These are phyloP conservation scores for Tinamus guttatus DNA, from an alignment of 2,113 vertebrate species.

Conservation along the genomic window DNA sequence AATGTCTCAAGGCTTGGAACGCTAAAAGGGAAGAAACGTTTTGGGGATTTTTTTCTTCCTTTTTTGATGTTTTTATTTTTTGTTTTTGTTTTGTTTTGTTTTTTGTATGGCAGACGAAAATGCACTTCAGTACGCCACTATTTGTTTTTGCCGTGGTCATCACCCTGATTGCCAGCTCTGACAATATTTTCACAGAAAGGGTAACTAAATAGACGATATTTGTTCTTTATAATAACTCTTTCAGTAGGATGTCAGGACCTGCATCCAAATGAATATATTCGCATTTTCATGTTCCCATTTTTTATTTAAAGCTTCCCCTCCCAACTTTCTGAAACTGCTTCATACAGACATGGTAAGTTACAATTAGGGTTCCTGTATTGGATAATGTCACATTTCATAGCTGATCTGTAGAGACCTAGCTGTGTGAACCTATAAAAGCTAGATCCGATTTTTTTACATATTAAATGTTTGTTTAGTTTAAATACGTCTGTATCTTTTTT, in stretches of 20 bases:
- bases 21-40: slow-evolving; percentile 37
- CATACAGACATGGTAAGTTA: slow-evolving; percentile 35
- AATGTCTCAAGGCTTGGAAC: slow-evolving; percentile 66
- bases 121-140: slow-evolving; percentile 59
- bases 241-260: slow-evolving; percentile 37
- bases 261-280: slow-evolving; percentile 52
- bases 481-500: slow-evolving; percentile 71
- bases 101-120: slow-evolving; percentile 43
- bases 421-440: slow-evolving; percentile 63
- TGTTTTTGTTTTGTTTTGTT: not conserved
- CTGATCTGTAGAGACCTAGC: slow-evolving; percentile 49
- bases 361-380: slow-evolving; percentile 38
- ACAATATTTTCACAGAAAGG: slow-evolving; percentile 73
- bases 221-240: slow-evolving; percentile 63
- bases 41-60: not conserved
- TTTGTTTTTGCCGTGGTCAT: slow-evolving; percentile 66
- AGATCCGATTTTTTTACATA: slow-evolving; percentile 22
- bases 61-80: too few relatives aligned
- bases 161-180: slow-evolving; percentile 65
- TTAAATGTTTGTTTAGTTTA: slow-evolving; percentile 75
- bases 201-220: slow-evolving; percentile 67
- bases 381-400: slow-evolving; percentile 48
- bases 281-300: slow-evolving; percentile 57
- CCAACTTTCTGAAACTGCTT: slow-evolving; percentile 60
- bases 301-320: slow-evolving; percentile 63